These are phyloP conservation scores for Macaca fascicularis DNA, from an alignment of 2,113 vertebrate genomes.

Conservation along the genomic window T2T-MFA8v1.1 NC_088379.1:33334001-33334500, in stretches of 20 bases:
- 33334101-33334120: slow-evolving; percentile 60
- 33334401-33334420: not conserved
- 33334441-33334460: not conserved
- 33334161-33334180: slow-evolving; percentile 54
- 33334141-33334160: slow-evolving; percentile 59
- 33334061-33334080: slow-evolving; percentile 47
- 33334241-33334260: slow-evolving; percentile 51
- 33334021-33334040: not conserved
- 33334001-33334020: not conserved
- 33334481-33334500: not conserved
- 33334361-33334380: not conserved
- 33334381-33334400: not conserved
- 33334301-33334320: not conserved
- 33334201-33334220: slow-evolving; percentile 67
- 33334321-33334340: not conserved
- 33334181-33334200: slow-evolving; percentile 10
- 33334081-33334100: slow-evolving; percentile 34
- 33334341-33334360: not conserved
- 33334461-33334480: not conserved
- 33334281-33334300: not conserved
- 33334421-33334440: not conserved
- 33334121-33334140: slow-evolving; percentile 57
- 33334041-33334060: not conserved
- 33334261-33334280: not conserved
- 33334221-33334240: slow-evolving; percentile 52